Base-by-base conservation (phyloP, 2,797 vertebrate species). In the Hipposideros larvatus region DNA sequence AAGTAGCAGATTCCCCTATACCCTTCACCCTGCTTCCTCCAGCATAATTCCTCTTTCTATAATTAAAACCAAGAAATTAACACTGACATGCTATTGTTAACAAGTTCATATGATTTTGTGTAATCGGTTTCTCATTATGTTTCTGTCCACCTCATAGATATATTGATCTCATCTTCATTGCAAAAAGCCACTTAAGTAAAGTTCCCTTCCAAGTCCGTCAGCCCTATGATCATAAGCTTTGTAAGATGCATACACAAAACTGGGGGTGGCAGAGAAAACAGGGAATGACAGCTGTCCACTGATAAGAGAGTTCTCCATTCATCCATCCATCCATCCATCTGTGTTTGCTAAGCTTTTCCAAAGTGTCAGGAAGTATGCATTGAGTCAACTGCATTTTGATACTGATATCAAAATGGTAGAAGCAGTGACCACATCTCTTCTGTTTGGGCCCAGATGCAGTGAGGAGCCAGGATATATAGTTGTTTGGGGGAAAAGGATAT, bases 21-120 rank as follows among this genome's bases (percentile, higher is more conserved):
- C 46, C n/a, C 13, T 77, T 94, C 28, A 85, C 31, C 41, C 37
- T 11, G 37, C 24, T 90, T 63, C 61, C n/a, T 89, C 37, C 48
- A 26, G 21, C 51, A 37, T 48, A 84, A 84, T 90, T 70, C 61
- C 37, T 87, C 37, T 55, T 82, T 87, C 79, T 24, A 57, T 55
- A 75, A 90, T 88, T 79, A 86, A 94, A 85, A 75, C 48, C 43
- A 87, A 93, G 84, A 96, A 89, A 92, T 14, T 63, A 65, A 79
- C 75, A 91, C 70, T 11, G 65, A 75, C 37, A 61, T n/a, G 53
- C 85, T 87, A 90, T 59, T 86, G 34, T 84, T 84, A 79, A 68
- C 53, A 83, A 80, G 78, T 41, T 92, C 77, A 75, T 59, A 59
- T 34, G 66, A 79, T 43, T 94, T 82, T 51, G 34, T 51, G 18